These are phyloP conservation scores for Drosophila triauraria DNA, from an alignment of 1,140 invertebrate species.

Conservation along the genomic window DNA sequence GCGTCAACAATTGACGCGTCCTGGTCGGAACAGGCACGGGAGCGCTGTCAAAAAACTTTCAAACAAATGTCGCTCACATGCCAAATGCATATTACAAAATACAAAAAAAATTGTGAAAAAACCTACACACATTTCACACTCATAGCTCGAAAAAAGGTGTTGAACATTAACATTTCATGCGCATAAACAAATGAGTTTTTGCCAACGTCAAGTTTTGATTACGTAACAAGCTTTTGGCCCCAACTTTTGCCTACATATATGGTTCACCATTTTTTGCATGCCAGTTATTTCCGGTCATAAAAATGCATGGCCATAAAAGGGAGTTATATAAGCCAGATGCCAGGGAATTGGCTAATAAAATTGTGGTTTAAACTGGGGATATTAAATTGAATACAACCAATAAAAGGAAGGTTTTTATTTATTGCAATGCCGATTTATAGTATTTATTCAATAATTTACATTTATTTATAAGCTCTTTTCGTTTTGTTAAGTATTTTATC, in stretches of 20 bases:
- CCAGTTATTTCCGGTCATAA: constrained; percentile 7
- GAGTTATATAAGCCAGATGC: constrained; percentile 1
- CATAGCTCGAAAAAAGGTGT: constrained; percentile 56
- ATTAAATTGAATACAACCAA: constrained; percentile 11
- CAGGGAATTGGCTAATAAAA: constrained; percentile 18
- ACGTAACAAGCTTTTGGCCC: constrained; percentile 46
- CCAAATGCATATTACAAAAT: constrained; percentile 45
- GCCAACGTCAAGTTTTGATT: constrained; percentile 69
- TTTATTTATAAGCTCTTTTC: neutral
- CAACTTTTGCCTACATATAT: constrained; percentile 29
- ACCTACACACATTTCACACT: constrained; percentile 22
- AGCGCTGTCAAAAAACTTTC: constrained; percentile 75
- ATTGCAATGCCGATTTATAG: neutral
- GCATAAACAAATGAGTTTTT: constrained; percentile 78
- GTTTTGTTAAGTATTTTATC: neutral
- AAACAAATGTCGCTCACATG: constrained; percentile 81
- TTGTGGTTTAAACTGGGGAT: constrained; percentile 11
- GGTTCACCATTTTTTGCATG: constrained; percentile 4
- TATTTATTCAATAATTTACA: neutral
- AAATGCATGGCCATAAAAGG: constrained; percentile 17
- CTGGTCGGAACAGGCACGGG: constrained; percentile 25
- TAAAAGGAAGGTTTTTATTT: neutral
- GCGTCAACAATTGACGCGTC: constrained; percentile 63
- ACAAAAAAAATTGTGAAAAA: neutral
- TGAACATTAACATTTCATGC: constrained; percentile 77